Conservation (phyloP, 2,888 invertebrate genomes). For the Apantesis nais region DNA sequence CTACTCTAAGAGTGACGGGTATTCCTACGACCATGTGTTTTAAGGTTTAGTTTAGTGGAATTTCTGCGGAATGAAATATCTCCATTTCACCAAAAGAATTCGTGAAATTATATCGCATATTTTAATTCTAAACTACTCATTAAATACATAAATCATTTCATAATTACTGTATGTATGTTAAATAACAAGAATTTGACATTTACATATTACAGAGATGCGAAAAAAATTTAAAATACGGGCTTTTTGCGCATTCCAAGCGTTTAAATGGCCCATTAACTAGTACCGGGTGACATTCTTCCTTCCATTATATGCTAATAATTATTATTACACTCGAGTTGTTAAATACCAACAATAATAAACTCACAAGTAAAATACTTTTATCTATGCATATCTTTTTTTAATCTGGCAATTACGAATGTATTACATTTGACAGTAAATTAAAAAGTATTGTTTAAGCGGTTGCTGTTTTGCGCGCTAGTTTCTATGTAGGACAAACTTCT, state of each 20-base stretch:
- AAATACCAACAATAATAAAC: background rate
- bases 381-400: background rate
- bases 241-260: background rate
- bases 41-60: no score
- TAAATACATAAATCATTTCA: background rate
- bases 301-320: background rate
- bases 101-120: background rate
- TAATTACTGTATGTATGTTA: conserved; percentile 1
- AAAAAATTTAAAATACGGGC: background rate
- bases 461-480: background rate
- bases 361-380: background rate
- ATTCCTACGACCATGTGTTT: no score
- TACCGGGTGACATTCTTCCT: background rate
- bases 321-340: background rate
- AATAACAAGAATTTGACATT: background rate
- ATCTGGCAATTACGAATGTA: background rate
- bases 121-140: background rate
- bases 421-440: background rate
- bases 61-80: background rate
- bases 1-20: no score
- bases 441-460: background rate
- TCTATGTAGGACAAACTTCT: background rate
- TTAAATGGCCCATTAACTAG: background rate
- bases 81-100: background rate
- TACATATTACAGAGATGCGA: background rate